These are phyloP conservation scores for Pseudochirops cupreus DNA, from an alignment of 2,797 vertebrate genomes.

Conservation along the genomic window DNA sequence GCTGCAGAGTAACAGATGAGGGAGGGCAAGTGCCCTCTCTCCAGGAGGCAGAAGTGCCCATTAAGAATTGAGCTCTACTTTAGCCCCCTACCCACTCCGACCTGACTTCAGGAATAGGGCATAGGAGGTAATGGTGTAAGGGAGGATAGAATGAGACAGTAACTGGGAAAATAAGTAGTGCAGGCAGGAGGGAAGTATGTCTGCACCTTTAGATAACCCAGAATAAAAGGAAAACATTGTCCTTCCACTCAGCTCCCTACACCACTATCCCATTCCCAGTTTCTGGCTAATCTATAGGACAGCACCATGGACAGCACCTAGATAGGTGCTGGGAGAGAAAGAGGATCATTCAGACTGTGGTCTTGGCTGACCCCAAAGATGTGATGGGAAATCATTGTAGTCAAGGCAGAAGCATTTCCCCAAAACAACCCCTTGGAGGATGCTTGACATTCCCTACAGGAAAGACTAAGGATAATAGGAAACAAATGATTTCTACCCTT, in stretches of 20 bases:
- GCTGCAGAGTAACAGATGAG: conserved; percentile 29
- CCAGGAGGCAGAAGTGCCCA: conserved; percentile 44
- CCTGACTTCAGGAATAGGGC: conserved; percentile 25
- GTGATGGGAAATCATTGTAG: not conserved
- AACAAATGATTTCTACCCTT: conserved; percentile 42
- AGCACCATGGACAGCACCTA: conserved; percentile 80
- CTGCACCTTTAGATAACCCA: conserved; percentile 26
- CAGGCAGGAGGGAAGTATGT: not conserved
- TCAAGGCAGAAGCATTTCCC: conserved; percentile 35
- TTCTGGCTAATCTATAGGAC: conserved; percentile 10
- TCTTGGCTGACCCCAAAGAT: not conserved
- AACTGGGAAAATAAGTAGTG: not conserved
- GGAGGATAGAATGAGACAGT: not conserved
- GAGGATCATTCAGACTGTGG: not conserved
- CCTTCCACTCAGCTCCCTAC: conserved; percentile 2
- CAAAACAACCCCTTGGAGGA: conserved; percentile 38
- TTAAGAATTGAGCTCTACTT: not conserved
- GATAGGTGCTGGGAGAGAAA: not conserved
- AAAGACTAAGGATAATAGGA: conserved; percentile 59
- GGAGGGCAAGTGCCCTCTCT: not conserved
- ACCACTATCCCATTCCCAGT: conserved; percentile 27
- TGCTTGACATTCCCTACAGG: conserved; percentile 29
- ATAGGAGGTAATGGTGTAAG: not conserved
- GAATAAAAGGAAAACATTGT: not conserved
- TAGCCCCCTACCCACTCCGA: conserved; percentile 9